These are phyloP conservation scores for Tachysurus fulvidraco DNA, from an alignment of 2,113 vertebrate genomes.

Conservation along the genomic window DNA sequence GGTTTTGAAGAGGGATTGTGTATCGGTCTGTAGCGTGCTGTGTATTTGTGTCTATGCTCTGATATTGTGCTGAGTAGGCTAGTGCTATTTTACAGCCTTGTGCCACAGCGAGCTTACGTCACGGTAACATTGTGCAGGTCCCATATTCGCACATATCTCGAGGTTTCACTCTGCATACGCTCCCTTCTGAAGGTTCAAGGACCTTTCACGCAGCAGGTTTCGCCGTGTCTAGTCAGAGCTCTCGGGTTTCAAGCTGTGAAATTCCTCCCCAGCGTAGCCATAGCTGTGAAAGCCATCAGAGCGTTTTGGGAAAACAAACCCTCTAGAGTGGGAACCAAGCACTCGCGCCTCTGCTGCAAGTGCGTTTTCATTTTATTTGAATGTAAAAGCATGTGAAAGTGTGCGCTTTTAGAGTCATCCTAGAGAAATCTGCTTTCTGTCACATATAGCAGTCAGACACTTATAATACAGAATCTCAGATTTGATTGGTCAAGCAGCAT, in stretches of 20 bases:
- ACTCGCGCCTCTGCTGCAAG: constrained; percentile 51
- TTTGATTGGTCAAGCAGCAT: neutral
- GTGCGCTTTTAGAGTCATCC: constrained; percentile 29
- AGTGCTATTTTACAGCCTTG: neutral
- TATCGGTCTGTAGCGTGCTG: neutral
- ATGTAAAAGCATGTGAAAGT: constrained; percentile 36
- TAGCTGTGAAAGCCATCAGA: constrained; percentile 77
- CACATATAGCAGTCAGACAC: neutral
- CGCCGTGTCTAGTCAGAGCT: constrained; percentile 55
- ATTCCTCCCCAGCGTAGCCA: constrained; percentile 70
- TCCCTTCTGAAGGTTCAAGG: constrained; percentile 48
- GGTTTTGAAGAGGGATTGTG: neutral
- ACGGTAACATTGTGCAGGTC: neutral
- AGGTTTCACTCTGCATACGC: neutral
- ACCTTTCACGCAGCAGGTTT: constrained; percentile 33
- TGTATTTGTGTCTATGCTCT: neutral
- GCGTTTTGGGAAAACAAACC: constrained; percentile 73
- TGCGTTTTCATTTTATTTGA: constrained; percentile 64
- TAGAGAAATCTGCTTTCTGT: neutral
- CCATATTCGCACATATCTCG: neutral
- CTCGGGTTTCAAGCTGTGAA: constrained; percentile 72
- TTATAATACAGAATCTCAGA: neutral
- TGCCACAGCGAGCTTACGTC: neutral
- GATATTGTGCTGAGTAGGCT: neutral
- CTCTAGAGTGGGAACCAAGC: constrained; percentile 49